These are phyloP conservation scores for Drosophila bipectinata DNA, from an alignment of 1,140 invertebrate species.

Conservation along the genomic window DNA sequence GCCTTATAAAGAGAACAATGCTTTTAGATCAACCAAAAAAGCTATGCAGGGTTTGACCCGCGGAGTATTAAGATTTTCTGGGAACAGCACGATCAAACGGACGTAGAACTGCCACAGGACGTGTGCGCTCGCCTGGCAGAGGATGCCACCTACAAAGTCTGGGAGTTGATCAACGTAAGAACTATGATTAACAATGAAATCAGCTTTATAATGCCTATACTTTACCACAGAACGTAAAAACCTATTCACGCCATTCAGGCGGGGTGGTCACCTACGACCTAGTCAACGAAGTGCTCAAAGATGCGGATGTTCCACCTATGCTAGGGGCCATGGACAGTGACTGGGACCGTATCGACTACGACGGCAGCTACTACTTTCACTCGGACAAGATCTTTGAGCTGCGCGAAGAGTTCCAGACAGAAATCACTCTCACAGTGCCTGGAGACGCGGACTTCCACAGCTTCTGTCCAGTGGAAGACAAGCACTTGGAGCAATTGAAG, in stretches of 20 bases:
- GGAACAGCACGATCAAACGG: slow-evolving; percentile 83
- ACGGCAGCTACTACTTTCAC: slow-evolving; percentile 78
- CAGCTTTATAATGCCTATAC: not conserved
- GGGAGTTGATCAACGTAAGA: slow-evolving; percentile 79
- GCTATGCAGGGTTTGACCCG: slow-evolving; percentile 75
- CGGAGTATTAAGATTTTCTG: slow-evolving; percentile 80
- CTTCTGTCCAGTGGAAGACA: slow-evolving; percentile 68
- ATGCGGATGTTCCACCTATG: slow-evolving; percentile 75
- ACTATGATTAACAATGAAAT: not conserved
- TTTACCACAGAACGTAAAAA: slow-evolving; percentile 71
- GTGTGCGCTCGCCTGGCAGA: slow-evolving; percentile 76
- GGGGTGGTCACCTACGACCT: slow-evolving; percentile 77
- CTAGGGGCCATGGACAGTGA: slow-evolving; percentile 79
- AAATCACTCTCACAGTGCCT: slow-evolving; percentile 49
- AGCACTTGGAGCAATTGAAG: slow-evolving; percentile 57
- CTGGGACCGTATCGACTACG: slow-evolving; percentile 81
- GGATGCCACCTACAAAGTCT: slow-evolving; percentile 82
- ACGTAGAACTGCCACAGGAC: slow-evolving; percentile 75
- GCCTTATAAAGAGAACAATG: not conserved
- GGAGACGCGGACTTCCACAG: slow-evolving; percentile 60
- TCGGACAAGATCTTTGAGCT: slow-evolving; percentile 78
- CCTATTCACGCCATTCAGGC: slow-evolving; percentile 76
- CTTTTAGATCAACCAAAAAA: slow-evolving; percentile 67
- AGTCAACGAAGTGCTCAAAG: slow-evolving; percentile 82
- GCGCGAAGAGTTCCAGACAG: slow-evolving; percentile 77